Conservation (phyloP, 2,888 invertebrate genomes). For the Cephus rjabovi region DNA sequence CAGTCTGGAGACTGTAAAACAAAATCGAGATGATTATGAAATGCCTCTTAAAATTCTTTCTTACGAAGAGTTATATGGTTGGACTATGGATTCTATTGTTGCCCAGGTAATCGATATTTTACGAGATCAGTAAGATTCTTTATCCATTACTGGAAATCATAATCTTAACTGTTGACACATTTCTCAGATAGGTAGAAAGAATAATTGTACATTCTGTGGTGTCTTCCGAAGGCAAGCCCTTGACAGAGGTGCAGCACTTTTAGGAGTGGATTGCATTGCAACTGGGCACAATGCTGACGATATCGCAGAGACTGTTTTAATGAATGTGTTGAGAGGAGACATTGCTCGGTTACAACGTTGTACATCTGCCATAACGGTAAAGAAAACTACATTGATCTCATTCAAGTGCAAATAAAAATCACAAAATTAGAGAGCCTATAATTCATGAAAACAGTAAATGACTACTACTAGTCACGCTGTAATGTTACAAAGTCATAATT, state of each 20-base stretch:
- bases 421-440: neutral
- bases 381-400: slow-evolving; percentile 30
- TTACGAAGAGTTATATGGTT: slow-evolving; percentile 97
- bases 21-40: slow-evolving; percentile 92
- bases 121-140: neutral
- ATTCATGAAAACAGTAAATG: too few relatives aligned
- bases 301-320: slow-evolving; percentile 97
- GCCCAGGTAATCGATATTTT: slow-evolving; percentile 71
- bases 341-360: slow-evolving; percentile 93
- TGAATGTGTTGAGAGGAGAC: slow-evolving; percentile 98
- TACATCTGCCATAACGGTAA: slow-evolving; percentile 89
- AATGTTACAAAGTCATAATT: neutral
- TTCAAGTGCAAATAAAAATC: neutral
- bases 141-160: slow-evolving; percentile 35
- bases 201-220: slow-evolving; percentile 97
- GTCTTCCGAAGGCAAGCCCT: slow-evolving; percentile 96
- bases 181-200: slow-evolving; percentile 80
- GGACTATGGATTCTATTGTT: slow-evolving; percentile 99
- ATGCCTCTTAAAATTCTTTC: slow-evolving; percentile 95
- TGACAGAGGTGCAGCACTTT: slow-evolving; percentile 90
- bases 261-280: slow-evolving; percentile 92
- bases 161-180: neutral
- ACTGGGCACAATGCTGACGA: slow-evolving; percentile 99
- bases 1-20: slow-evolving; percentile 95
- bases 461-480: neutral